Conservation (phyloP, 2,888 invertebrate genomes). For the Rhogogaster chlorosoma region DNA sequence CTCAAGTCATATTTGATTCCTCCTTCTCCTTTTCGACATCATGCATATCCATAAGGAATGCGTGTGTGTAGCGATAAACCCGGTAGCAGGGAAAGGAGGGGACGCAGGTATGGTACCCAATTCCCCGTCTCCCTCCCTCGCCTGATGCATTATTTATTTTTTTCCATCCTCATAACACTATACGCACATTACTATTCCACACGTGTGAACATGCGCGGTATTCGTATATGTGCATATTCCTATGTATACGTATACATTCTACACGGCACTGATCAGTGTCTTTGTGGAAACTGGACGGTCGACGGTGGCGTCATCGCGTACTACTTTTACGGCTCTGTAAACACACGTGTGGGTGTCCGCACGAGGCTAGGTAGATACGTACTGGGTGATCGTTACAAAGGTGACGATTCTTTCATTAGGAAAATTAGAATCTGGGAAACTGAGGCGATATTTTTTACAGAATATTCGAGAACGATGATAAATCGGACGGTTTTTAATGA, state of each 20-base stretch:
- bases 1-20: neutral
- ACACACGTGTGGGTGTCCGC: neutral
- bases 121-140: neutral
- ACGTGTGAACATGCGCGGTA: neutral
- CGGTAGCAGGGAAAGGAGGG: neutral
- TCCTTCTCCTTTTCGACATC: neutral
- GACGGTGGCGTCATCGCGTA: slow-evolving; percentile 16
- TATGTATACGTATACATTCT: neutral
- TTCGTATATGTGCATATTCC: neutral
- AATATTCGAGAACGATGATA: neutral
- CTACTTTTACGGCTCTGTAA: slow-evolving; percentile 23
- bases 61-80: neutral
- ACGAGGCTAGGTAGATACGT: neutral
- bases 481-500: neutral
- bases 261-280: neutral
- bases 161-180: neutral
- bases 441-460: neutral
- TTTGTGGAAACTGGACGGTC: neutral
- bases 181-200: neutral
- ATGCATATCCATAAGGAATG: neutral
- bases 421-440: neutral
- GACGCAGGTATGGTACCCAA: neutral
- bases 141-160: neutral
- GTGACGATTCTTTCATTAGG: neutral
- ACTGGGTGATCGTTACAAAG: neutral